Evolutionary conservation across 1,140 invertebrate genomes (phyloP).

Genomic region (Samia ricini): DNA sequence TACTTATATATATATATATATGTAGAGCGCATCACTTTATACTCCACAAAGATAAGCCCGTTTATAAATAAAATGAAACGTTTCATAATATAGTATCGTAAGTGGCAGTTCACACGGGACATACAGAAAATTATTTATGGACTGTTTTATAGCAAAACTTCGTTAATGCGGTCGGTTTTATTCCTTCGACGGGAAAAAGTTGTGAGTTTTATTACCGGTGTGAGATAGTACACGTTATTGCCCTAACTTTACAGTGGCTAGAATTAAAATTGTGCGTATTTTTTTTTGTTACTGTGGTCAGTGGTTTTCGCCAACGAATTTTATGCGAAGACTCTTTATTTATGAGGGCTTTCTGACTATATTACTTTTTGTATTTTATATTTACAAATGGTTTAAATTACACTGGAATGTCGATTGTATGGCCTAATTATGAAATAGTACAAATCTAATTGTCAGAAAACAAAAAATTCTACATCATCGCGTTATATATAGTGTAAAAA

Average conservation of each 20-base stretch:
- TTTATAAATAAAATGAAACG: constrained; percentile 6
- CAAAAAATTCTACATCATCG: neutral
- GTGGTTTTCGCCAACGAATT: constrained; percentile 14
- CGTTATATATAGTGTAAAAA: neutral
- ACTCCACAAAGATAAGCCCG: neutral
- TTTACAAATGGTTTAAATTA: neutral
- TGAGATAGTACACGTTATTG: constrained; percentile 76
- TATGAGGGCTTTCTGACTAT: neutral
- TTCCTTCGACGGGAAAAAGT: constrained; percentile 74
- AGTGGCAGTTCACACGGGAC: constrained; percentile 64
- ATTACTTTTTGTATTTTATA: neutral
- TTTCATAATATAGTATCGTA: constrained; percentile 40
- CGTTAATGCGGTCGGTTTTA: constrained; percentile 72
- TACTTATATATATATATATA: too few species aligned
- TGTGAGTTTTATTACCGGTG: constrained; percentile 74
- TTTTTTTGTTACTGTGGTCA: constrained; percentile 59
- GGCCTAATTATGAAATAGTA: too few species aligned
- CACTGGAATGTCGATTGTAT: too few species aligned
- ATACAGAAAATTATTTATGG: constrained; percentile 73
- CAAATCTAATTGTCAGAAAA: too few species aligned
- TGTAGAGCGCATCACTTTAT: constrained; percentile 39
- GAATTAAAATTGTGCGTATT: constrained; percentile 68
- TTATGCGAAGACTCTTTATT: neutral
- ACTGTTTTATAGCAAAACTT: constrained; percentile 75
- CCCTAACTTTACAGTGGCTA: constrained; percentile 60